Evolutionary conservation across 2,113 vertebrate genomes (phyloP).

Genomic region (Columba livia): DNA sequence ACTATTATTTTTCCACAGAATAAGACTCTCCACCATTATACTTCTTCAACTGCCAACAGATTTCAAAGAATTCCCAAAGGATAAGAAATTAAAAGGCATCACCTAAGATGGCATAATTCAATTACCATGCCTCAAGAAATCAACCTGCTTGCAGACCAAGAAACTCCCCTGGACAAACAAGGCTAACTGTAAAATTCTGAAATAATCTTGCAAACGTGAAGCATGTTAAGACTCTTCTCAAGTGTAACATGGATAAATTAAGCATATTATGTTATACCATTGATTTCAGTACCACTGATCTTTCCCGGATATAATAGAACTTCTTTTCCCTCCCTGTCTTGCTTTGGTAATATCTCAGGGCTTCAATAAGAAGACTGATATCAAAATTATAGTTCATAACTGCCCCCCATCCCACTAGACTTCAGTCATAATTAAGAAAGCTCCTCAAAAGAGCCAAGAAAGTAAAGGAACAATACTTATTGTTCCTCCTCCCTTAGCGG

Average conservation of each 20-base stretch:
- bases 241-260: background rate
- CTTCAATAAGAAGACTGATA: background rate
- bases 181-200: background rate
- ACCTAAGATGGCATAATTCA: background rate
- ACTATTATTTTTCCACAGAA: background rate
- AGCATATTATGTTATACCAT: fast-evolving
- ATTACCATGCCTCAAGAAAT: background rate
- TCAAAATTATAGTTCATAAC: background rate
- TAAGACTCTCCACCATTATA: background rate
- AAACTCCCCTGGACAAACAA: background rate
- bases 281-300: background rate
- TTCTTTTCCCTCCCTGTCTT: background rate
- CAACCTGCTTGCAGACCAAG: background rate
- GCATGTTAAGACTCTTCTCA: background rate
- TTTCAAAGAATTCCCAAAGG: background rate
- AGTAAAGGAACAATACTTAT: background rate
- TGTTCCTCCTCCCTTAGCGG: background rate
- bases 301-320: background rate
- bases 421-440: background rate
- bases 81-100: background rate
- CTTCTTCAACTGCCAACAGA: background rate
- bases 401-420: fast-evolving
- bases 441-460: background rate
- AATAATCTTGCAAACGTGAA: background rate
- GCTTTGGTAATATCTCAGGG: background rate